Evolutionary conservation across 1,140 invertebrate genomes (phyloP).

Genomic region (Drosophila nasuta): DNA sequence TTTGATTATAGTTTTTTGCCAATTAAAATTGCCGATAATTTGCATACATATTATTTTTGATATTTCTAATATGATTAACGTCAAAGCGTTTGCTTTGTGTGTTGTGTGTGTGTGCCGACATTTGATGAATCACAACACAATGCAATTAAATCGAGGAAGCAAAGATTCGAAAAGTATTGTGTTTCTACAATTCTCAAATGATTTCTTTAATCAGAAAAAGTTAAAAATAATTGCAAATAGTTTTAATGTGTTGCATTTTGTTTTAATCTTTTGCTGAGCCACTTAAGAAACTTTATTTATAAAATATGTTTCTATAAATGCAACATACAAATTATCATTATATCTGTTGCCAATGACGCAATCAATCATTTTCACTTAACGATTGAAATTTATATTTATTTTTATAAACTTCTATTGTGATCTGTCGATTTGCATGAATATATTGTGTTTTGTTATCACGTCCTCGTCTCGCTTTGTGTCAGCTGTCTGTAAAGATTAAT

Average conservation of each 20-base stretch:
- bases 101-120: slow-evolving; percentile 25
- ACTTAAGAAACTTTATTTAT: too few relatives aligned
- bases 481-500: slow-evolving; percentile 70
- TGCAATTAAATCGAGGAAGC: slow-evolving; percentile 28
- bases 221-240: neutral
- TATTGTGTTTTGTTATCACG: slow-evolving; percentile 36
- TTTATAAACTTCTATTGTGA: slow-evolving; percentile 3
- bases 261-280: neutral
- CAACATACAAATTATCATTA: neutral
- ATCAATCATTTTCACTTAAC: slow-evolving; percentile 9
- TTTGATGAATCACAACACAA: slow-evolving; percentile 30
- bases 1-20: slow-evolving; percentile 47
- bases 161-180: neutral
- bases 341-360: neutral
- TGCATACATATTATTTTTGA: slow-evolving; percentile 30
- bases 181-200: slow-evolving; percentile 1
- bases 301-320: neutral
- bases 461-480: slow-evolving; percentile 61
- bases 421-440: slow-evolving; percentile 49
- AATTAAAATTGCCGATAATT: slow-evolving; percentile 43
- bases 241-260: neutral
- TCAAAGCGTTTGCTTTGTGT: neutral
- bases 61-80: slow-evolving; percentile 25
- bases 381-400: slow-evolving; percentile 25
- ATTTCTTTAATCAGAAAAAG: neutral